Percentiles rank a stretch among this genome's conserved stretches.
phyloP scores from a whole-genome alignment of 2,888 invertebrate genomes.

The Harpagoxenus sublaevis region DNA sequence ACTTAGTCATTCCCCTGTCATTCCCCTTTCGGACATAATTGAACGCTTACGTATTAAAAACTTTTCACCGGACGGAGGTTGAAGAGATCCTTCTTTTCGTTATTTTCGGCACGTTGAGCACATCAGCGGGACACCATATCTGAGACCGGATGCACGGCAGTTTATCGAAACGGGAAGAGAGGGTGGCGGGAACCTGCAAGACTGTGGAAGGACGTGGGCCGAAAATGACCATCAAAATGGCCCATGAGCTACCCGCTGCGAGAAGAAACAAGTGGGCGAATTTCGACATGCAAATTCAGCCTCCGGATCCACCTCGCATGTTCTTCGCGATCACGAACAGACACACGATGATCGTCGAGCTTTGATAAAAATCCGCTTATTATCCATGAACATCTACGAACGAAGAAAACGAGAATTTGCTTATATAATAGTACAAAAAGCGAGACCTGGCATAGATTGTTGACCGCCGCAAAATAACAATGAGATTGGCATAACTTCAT shows the following conservation, averaged over 20 bases:
- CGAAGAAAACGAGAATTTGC: neutral
- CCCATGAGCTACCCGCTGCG: slow-evolving; percentile 78
- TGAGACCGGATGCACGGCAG: slow-evolving; percentile 72
- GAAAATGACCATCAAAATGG: slow-evolving; percentile 75
- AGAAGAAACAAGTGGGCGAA: slow-evolving; percentile 79
- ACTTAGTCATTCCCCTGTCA: neutral
- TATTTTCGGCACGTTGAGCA: slow-evolving; percentile 55
- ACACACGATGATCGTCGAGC: slow-evolving; percentile 15
- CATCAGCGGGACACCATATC: slow-evolving; percentile 59
- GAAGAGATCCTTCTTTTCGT: slow-evolving; percentile 21
- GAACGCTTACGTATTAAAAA: slow-evolving; percentile 32
- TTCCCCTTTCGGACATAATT: slow-evolving; percentile 4
- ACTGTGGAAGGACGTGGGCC: slow-evolving; percentile 69
- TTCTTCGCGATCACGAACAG: slow-evolving; percentile 14
- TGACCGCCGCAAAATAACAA: neutral
- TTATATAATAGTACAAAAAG: slow-evolving; percentile 24
- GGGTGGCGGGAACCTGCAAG: slow-evolving; percentile 61
- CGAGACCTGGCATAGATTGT: neutral
- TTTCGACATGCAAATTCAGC: slow-evolving; percentile 76
- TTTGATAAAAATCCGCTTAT: slow-evolving; percentile 37
- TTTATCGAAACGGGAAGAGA: slow-evolving; percentile 70
- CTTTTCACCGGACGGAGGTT: slow-evolving; percentile 15
- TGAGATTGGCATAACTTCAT: neutral
- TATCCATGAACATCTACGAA: slow-evolving; percentile 18
- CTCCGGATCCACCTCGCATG: slow-evolving; percentile 67